Evolutionary conservation across 2,888 invertebrate species (phyloP), one percentile per base, ranked within the genome.

Genomic region (Ptilodon capucinus): DNA sequence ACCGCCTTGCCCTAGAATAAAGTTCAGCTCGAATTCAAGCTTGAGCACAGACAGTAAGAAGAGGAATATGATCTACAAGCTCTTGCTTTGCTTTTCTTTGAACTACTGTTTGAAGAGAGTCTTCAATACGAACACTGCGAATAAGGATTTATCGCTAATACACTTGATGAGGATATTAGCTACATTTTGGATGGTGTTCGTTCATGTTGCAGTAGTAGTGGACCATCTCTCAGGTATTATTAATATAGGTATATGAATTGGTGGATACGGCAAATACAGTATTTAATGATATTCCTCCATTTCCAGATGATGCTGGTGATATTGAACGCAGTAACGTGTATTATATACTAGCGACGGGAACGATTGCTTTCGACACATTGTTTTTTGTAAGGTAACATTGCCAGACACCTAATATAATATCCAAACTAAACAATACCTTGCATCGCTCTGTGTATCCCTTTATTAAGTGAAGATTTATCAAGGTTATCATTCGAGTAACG

Each of bases 171-270:
- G 93, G 70, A 92, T 94, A 13, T 68, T 93, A 3, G 93, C 94
- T 38, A 93, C 95, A 53, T 83, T 94, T 39, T 94, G 94, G 93
- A 91, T 95, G 7, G 93, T 95, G 54, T 89, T 93, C 48, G 86
- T 93, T 5, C 93, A 94, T 62, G 92, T 93, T 1, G 88, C 92
- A 35, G 92, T 94, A 25, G 87, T 94, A 13, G 92, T 93, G 16
- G 93, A 93, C 71, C 94, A 94, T 78, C 92, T 94, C 73, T 92
- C 94, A 76, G 92, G 92, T 92, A 74, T 61, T 59, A 53, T 35
- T 11, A 3, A 28, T 23, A 21, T 21, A 36, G 13, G 32, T 25
- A 16, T 16, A 1, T 8, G 0, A 19, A 13, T 5, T n/a, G 6
- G 1, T 19, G 2, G 4, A 2, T 6, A 8, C 11, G n/a, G 6